Evolutionary conservation across 1,140 invertebrate species (phyloP), one percentile per base, ranked within the genome.

Genomic region (Hestina assimilis): DNA sequence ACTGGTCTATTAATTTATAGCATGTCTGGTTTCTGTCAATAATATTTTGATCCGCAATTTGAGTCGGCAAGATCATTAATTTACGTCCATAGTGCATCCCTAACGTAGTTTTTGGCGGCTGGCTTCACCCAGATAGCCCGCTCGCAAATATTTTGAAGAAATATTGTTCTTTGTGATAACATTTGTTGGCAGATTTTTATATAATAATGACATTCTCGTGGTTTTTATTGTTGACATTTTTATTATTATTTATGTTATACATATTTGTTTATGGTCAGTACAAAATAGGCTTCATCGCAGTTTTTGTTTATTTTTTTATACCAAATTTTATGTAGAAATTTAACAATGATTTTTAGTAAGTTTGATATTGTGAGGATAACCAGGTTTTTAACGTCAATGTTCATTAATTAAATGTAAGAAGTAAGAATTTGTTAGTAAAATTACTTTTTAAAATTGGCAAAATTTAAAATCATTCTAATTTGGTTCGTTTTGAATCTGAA

Each of bases 401-500:
- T n/a, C n/a, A n/a, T n/a, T n/a, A n/a, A n/a, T n/a, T n/a, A n/a
- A n/a, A n/a, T n/a, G n/a, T n/a, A n/a, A n/a, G n/a, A n/a, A n/a
- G n/a, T n/a, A n/a, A n/a, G n/a, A n/a, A n/a, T n/a, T n/a, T n/a
- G n/a, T n/a, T n/a, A n/a, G n/a, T n/a, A n/a, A n/a, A n/a, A n/a
- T n/a, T n/a, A n/a, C n/a, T n/a, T 31, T 46, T 19, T 17, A 38
- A 46, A 35, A 7, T 58, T 33, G 48, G 40, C 40, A 51, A 11
- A 47, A 21, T 50, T 50, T 26, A 28, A 35, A 43, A 15, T 48
- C n/a, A 28, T 41, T 26, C 31, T 43, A 51, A 51, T 45, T 31
- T 47, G 45, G 56, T 33, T 31, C 17, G 9, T 47, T 47, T 47
- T 9, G 3, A 33, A 43, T 24, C 21, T 47, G 54, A 26, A 46